These are phyloP conservation scores for Caerostris darwini DNA, from an alignment of 1,140 invertebrate species.

Conservation along the genomic window DNA sequence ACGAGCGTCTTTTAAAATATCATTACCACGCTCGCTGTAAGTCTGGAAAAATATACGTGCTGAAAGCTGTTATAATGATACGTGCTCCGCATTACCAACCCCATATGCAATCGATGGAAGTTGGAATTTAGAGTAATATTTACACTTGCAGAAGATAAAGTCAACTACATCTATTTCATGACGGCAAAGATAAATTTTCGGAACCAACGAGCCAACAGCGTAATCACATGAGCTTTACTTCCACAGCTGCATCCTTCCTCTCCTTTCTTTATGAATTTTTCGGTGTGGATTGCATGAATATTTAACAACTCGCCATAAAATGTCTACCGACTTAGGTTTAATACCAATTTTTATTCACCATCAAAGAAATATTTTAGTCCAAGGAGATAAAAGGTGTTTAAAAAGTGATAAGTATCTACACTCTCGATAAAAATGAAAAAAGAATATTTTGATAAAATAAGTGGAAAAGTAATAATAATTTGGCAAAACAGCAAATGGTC, in stretches of 20 bases:
- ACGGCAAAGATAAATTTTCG: conserved; percentile 31
- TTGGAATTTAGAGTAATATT: conserved; percentile 43
- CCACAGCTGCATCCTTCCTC: neutral
- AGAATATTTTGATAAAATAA: neutral
- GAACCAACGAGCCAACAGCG: neutral
- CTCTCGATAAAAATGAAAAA: neutral
- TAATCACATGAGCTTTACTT: neutral
- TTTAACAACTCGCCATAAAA: neutral
- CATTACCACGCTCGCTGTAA: conserved; percentile 24
- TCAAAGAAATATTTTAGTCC: neutral
- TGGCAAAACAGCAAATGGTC: too few species aligned
- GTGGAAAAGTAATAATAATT: neutral
- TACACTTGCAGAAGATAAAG: conserved; percentile 30
- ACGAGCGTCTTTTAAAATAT: conserved; percentile 46
- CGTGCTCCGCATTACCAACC: conserved; percentile 27
- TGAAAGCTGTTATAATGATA: conserved; percentile 52
- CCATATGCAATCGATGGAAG: neutral
- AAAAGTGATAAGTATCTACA: neutral
- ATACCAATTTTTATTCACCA: neutral
- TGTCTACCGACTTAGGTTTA: neutral
- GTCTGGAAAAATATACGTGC: conserved; percentile 45
- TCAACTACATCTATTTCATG: conserved; percentile 12
- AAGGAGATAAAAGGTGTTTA: neutral
- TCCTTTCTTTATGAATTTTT: neutral
- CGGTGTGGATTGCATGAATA: neutral